A percentile compares a stretch with the other conserved stretches of the same genome.
Evolutionary conservation across 2,113 vertebrate species (phyloP).

Genomic region (Passer montanus): DNA sequence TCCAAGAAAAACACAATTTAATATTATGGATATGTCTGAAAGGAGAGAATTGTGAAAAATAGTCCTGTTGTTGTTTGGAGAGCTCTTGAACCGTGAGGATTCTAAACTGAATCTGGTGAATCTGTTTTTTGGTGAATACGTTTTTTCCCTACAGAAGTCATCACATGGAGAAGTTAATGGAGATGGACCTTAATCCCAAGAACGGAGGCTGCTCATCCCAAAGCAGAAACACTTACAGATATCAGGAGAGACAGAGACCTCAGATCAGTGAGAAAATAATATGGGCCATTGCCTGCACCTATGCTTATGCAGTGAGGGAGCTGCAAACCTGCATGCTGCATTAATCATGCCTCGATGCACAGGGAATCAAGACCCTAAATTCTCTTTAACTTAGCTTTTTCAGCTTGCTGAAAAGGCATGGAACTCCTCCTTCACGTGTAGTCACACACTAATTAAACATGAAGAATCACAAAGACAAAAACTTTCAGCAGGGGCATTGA

Average conservation of each 20-base stretch:
- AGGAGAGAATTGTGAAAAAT: slow-evolving; percentile 13
- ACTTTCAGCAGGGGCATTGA: not conserved
- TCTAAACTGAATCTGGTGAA: not conserved
- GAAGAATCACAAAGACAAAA: not conserved
- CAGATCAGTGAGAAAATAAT: not conserved
- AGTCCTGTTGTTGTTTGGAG: not conserved
- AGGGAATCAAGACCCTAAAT: not conserved
- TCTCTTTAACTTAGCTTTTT: not conserved
- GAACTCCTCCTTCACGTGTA: not conserved
- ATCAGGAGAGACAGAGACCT: not conserved
- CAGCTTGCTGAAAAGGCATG: not conserved
- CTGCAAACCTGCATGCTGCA: not conserved
- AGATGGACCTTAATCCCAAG: not conserved
- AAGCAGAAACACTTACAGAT: not conserved
- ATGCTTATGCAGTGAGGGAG: not conserved
- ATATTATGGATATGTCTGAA: not conserved
- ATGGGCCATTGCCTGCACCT: not conserved
- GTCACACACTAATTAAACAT: not conserved
- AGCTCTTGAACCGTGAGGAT: not conserved
- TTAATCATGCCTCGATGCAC: not conserved
- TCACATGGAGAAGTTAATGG: not conserved
- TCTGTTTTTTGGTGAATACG: not conserved
- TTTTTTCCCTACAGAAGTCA: not conserved
- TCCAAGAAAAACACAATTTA: slow-evolving; percentile 18
- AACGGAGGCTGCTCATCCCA: not conserved